Percentiles rank a stretch among this genome's conserved stretches.
phyloP scores from a whole-genome alignment of 2,888 invertebrate species.

The Platycheirus albimanus region DNA sequence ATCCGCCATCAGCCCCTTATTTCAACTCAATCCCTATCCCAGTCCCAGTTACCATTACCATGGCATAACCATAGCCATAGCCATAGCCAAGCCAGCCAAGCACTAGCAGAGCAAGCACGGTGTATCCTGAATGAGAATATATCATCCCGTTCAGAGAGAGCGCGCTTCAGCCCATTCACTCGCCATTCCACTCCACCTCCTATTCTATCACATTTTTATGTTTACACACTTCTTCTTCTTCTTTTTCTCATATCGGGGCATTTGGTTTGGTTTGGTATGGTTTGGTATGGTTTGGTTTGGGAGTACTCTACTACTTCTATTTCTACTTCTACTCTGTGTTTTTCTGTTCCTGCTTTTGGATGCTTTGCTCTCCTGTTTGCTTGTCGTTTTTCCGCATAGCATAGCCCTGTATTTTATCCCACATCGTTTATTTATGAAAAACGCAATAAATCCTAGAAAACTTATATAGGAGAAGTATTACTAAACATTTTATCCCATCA shows the following conservation, averaged over 20 bases:
- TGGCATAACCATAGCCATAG: too few species aligned
- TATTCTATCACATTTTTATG: conserved; percentile 42
- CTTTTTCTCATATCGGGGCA: neutral
- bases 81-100: too few species aligned
- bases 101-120: too few species aligned
- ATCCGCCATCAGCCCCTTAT: too few species aligned
- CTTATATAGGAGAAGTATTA: conserved; percentile 57
- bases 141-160: conserved; percentile 65
- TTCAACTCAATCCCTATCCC: too few species aligned
- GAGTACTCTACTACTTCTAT: conserved; percentile 20
- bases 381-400: conserved; percentile 8
- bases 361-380: conserved; percentile 24
- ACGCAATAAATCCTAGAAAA: conserved; percentile 69
- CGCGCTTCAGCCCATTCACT: conserved; percentile 29
- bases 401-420: conserved; percentile 19
- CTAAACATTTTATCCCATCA: conserved; percentile 61
- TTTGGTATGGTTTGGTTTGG: too few species aligned
- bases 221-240: conserved; percentile 46
- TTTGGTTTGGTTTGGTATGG: too few species aligned
- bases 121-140: conserved; percentile 58
- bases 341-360: conserved; percentile 27
- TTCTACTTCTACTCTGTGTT: too few species aligned
- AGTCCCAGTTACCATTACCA: too few species aligned
- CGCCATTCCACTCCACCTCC: too few species aligned
- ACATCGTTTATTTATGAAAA: conserved; percentile 69